Conservation (phyloP, 2,888 invertebrate genomes). For the Acanthopleura granulata region DNA sequence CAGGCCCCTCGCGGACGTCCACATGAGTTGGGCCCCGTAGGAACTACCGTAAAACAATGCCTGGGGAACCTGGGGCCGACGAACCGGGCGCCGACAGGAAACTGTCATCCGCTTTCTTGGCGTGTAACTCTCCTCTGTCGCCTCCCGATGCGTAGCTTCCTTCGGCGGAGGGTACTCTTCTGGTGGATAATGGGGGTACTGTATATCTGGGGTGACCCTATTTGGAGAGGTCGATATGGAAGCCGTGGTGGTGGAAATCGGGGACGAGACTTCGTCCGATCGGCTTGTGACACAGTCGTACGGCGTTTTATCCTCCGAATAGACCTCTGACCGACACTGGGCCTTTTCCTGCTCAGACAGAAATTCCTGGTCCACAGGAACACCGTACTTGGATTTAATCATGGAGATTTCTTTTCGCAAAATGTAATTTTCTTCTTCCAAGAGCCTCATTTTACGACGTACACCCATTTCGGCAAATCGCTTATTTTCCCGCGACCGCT, state of each 20-base stretch:
- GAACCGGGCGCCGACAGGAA: neutral
- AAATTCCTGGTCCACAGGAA: conserved; percentile 38
- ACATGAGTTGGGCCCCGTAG: neutral
- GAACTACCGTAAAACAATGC: neutral
- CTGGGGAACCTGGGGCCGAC: neutral
- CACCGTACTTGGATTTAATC: conserved; percentile 43
- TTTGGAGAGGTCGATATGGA: neutral
- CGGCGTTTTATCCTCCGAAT: neutral
- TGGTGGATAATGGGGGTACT: neutral
- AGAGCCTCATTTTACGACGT: conserved; percentile 33
- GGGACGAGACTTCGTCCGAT: neutral
- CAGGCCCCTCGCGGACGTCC: neutral
- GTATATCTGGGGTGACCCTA: neutral
- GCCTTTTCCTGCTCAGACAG: conserved; percentile 38
- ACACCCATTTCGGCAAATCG: conserved; percentile 40
- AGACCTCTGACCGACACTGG: neutral
- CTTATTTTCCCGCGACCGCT: conserved; percentile 53
- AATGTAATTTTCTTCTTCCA: conserved; percentile 51
- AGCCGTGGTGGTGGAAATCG: neutral
- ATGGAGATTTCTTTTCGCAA: conserved; percentile 44
- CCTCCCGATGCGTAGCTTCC: neutral
- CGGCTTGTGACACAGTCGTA: neutral
- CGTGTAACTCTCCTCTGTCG: neutral
- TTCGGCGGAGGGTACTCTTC: neutral
- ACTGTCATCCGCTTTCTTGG: neutral